A percentile compares a stretch with the other conserved stretches of the same genome.
phyloP scores from a whole-genome alignment of 2,797 vertebrate species.

The Vespertilio murinus region DNA sequence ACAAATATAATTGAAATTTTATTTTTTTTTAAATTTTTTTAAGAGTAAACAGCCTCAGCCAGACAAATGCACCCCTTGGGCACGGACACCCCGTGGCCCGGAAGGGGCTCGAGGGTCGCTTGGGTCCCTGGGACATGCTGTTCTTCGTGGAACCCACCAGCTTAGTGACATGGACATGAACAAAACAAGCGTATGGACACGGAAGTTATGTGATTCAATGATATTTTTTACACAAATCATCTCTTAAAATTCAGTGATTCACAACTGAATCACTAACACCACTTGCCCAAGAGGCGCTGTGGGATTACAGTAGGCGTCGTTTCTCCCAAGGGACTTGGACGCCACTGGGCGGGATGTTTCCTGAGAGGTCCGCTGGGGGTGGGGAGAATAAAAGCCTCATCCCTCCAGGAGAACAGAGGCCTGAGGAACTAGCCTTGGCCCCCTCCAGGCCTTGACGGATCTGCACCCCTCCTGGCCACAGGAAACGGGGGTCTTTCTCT shows the following conservation, averaged over 20 bases:
- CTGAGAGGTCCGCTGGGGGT: not conserved
- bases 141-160: not conserved
- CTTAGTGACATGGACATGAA: not conserved
- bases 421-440: not conserved
- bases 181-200: not conserved
- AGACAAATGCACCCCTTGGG: not conserved
- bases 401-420: constrained; percentile 39
- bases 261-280: not conserved
- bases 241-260: not conserved
- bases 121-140: rapidly evolving
- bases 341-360: not conserved
- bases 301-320: not conserved
- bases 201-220: not conserved
- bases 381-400: not conserved
- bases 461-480: not conserved
- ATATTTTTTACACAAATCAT: not conserved
- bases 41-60: not conserved
- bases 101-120: not conserved
- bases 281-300: not conserved
- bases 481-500: constrained; percentile 23
- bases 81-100: rapidly evolving
- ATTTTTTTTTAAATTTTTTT: not conserved
- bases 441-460: not conserved
- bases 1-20: not conserved
- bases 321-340: not conserved